These are phyloP conservation scores for Conopomorpha cramerella DNA, from an alignment of 1,140 invertebrate species.

Conservation along the genomic window DNA sequence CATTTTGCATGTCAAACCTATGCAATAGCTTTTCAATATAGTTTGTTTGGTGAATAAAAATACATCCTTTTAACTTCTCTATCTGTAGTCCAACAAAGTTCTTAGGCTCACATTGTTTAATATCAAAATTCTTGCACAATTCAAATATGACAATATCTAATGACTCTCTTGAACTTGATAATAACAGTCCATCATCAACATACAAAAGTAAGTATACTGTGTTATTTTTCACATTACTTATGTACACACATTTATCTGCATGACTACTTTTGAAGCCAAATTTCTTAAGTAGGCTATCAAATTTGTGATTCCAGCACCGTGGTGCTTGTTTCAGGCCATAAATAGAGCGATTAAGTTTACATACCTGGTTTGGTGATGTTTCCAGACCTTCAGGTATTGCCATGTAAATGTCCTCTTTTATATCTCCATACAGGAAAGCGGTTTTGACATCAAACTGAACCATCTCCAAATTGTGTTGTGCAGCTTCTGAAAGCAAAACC, in stretches of 20 bases:
- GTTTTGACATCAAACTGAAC: conserved; percentile 9
- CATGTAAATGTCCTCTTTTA: conserved; percentile 46
- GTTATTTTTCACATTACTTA: not conserved
- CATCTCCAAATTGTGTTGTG: conserved; percentile 7
- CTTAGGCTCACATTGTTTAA: conserved; percentile 5
- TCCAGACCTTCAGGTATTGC: conserved; percentile 25
- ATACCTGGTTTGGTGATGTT: conserved; percentile 1
- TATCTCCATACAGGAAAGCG: conserved; percentile 27
- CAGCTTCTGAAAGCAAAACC: conserved; percentile 8
- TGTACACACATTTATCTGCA: conserved; percentile 3
- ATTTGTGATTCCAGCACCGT: conserved; percentile 4
- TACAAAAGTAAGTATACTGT: conserved; percentile 2
- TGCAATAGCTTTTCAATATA: conserved; percentile 9
- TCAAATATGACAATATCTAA: conserved; percentile 1
- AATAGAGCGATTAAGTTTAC: conserved; percentile 1
- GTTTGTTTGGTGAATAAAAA: conserved; percentile 14
- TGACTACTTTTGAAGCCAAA: conserved; percentile 2
- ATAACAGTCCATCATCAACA: conserved; percentile 3
- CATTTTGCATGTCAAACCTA: conserved; percentile 11
- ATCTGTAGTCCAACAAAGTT: conserved; percentile 15
- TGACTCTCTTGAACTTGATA: conserved; percentile 1
- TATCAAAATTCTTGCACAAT: conserved; percentile 2
- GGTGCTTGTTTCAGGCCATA: conserved; percentile 2
- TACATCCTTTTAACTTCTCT: conserved; percentile 2
- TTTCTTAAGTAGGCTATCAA: conserved; percentile 1